Percentiles rank a stretch among this genome's conserved stretches.
Conservation (phyloP, 1,140 invertebrate species). For the Drosophila orena region DNA sequence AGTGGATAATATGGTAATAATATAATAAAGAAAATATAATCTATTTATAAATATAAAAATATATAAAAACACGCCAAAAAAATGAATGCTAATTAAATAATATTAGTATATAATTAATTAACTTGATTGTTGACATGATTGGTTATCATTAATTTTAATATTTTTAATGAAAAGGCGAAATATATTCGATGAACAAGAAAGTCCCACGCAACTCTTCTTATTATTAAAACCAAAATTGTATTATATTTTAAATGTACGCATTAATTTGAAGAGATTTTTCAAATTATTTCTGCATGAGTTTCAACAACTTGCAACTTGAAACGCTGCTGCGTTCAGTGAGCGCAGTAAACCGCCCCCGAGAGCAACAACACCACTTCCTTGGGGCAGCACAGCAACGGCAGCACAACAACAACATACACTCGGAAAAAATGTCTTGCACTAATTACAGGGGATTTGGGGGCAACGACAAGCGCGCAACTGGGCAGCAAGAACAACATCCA, state of each 20-base stretch:
- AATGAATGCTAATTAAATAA: too few relatives aligned
- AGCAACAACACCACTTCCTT: slow-evolving; percentile 22
- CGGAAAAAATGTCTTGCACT: slow-evolving; percentile 66
- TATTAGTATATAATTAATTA: background rate
- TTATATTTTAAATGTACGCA: background rate
- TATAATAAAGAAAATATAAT: too few relatives aligned
- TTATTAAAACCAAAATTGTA: background rate
- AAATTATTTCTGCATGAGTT: slow-evolving; percentile 5
- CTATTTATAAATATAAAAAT: too few relatives aligned
- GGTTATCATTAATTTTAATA: background rate
- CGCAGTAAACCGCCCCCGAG: slow-evolving; percentile 19
- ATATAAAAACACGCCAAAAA: too few relatives aligned
- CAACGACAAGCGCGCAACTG: slow-evolving; percentile 29
- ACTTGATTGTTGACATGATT: background rate
- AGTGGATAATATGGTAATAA: too few relatives aligned
- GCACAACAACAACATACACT: slow-evolving; percentile 14
- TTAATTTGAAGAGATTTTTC: too few relatives aligned
- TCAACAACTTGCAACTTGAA: slow-evolving; percentile 61
- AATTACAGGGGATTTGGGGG: slow-evolving; percentile 60
- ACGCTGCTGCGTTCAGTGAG: slow-evolving; percentile 42
- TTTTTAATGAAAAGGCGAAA: background rate
- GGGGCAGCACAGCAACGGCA: slow-evolving; percentile 1
- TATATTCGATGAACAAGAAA: too few relatives aligned
- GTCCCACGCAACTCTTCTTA: too few relatives aligned
- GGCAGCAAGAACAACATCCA: slow-evolving; percentile 2